These are phyloP conservation scores for Hycleus phaleratus DNA, from an alignment of 1,140 invertebrate species.

Conservation along the genomic window DNA sequence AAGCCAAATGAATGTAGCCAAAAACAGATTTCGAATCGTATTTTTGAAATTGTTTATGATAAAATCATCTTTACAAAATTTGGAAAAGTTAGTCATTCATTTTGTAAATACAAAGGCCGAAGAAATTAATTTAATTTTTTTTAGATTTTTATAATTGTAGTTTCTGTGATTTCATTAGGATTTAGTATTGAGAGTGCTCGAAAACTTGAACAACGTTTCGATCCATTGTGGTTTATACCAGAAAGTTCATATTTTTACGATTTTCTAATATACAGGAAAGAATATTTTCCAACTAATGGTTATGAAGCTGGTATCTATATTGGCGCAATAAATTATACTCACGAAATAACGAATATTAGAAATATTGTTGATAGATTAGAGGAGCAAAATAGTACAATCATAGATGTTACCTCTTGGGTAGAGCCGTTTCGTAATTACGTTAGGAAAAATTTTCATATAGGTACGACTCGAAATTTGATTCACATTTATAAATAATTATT, in stretches of 20 bases:
- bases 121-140: slow-evolving; percentile 6
- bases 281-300: slow-evolving; percentile 58
- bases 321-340: slow-evolving; percentile 56
- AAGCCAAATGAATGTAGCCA: slow-evolving; percentile 39
- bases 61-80: slow-evolving; percentile 52
- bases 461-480: slow-evolving; percentile 6
- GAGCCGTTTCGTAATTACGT: slow-evolving; percentile 54
- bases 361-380: slow-evolving; percentile 46
- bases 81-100: slow-evolving; percentile 46
- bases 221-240: slow-evolving; percentile 70
- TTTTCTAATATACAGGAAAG: slow-evolving; percentile 47
- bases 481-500: neutral
- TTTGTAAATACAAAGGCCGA: neutral
- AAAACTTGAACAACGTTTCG: slow-evolving; percentile 65
- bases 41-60: slow-evolving; percentile 51
- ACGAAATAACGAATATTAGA: slow-evolving; percentile 55
- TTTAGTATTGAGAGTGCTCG: slow-evolving; percentile 54
- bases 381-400: slow-evolving; percentile 47
- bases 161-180: slow-evolving; percentile 49
- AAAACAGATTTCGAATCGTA: slow-evolving; percentile 43
- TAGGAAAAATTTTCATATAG: slow-evolving; percentile 33
- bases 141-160: slow-evolving; percentile 48
- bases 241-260: slow-evolving; percentile 59
- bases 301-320: slow-evolving; percentile 58
- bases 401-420: slow-evolving; percentile 55